Conservation (phyloP, 2,888 invertebrate species). For the Auanema sp. region DNA sequence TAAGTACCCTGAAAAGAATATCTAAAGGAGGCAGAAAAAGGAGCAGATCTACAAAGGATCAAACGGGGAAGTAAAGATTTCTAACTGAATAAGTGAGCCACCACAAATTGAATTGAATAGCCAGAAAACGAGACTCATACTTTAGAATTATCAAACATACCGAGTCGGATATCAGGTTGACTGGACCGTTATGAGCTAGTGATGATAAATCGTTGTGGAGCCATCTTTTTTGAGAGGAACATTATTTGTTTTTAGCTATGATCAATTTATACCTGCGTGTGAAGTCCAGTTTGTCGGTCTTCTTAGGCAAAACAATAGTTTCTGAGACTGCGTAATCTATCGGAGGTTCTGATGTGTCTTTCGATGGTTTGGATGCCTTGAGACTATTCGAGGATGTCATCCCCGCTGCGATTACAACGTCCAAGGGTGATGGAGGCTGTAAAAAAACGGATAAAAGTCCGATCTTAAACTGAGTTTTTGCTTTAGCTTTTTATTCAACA, state of each 20-base stretch:
- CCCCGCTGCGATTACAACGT: slow-evolving; percentile 9
- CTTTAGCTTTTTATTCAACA: background rate
- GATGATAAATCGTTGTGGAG: slow-evolving; percentile 52
- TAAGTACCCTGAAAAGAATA: slow-evolving; percentile 11
- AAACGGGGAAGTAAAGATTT: background rate
- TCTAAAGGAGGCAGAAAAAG: slow-evolving; percentile 2
- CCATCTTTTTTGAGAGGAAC: slow-evolving; percentile 39
- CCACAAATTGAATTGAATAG: no score
- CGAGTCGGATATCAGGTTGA: background rate
- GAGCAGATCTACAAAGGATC: no score
- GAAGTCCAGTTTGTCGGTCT: slow-evolving; percentile 61
- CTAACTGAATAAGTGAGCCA: background rate
- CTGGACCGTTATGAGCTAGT: slow-evolving; percentile 25
- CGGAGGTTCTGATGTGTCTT: background rate
- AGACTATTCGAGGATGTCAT: no score
- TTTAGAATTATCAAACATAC: background rate
- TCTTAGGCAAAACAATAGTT: slow-evolving; percentile 57
- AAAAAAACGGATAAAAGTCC: background rate
- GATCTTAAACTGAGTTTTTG: background rate
- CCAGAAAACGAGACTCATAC: no score
- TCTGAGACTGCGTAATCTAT: slow-evolving; percentile 42
- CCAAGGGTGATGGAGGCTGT: slow-evolving; percentile 17
- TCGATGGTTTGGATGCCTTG: slow-evolving; percentile 3
- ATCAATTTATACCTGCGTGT: slow-evolving; percentile 33
- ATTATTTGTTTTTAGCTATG: background rate